Evolutionary conservation across 2,888 invertebrate genomes (phyloP), one percentile per base, ranked within the genome.

Genomic region (Drosophila tripunctata): DNA sequence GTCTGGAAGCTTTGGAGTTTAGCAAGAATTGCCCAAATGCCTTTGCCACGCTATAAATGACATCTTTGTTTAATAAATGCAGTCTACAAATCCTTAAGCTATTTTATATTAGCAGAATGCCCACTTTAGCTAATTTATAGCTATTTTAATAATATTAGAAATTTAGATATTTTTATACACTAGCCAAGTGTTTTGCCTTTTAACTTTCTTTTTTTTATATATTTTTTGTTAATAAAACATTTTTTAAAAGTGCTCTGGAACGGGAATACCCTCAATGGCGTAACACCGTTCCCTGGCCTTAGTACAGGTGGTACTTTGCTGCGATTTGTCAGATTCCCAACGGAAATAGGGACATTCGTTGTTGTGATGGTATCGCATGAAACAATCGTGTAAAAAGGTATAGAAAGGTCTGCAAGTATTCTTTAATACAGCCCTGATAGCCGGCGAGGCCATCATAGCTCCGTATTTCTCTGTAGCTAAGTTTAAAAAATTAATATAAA

Each of bases 281-380:
- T 84, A 86, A 40, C 87, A 87, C 40, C 73, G 74, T 0, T 43
- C 27, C 14, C 45, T 73, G 2, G 68, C 74, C 2, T 61, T 44
- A n/a, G n/a, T n/a, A n/a, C n/a, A n/a, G n/a, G n/a, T n/a, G n/a
- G n/a, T n/a, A n/a, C n/a, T n/a, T n/a, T n/a, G n/a, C n/a, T n/a
- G n/a, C n/a, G n/a, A n/a, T n/a, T n/a, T n/a, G 1, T 47, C 8
- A 17, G 1, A 0, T 40, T 69, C 61, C 87, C 87, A 87, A 1
- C 67, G 70, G 38, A 86, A 88, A 24, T 88, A 87, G 2, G 87
- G 87, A 12, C 87, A 87, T 10, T 55, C 57, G 3, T 80, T 44
- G 36, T 78, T 84, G 10, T 43, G 31, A 22, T 86, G 88, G 15
- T 86, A 86, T 0, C 80, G 68, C 17, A 55, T 15, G 21, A 60